phyloP scores from a whole-genome alignment of 2,113 vertebrate species.

The Columba livia region DNA sequence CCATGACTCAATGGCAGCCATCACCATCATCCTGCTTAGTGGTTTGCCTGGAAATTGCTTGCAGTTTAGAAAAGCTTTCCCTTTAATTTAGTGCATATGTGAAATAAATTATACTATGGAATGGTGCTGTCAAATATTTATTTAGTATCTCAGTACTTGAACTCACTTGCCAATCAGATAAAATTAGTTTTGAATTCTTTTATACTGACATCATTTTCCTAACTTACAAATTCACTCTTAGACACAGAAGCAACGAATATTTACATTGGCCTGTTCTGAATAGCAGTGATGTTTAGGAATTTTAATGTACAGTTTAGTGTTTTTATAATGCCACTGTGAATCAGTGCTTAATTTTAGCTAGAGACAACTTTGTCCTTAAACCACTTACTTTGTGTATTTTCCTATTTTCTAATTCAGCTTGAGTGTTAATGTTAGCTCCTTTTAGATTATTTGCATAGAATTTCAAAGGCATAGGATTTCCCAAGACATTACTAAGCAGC shows the following conservation, averaged over 20 bases:
- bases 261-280: conserved; percentile 60
- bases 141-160: conserved; percentile 59
- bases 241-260: conserved; percentile 43
- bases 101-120: conserved; percentile 56
- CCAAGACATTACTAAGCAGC: conserved; percentile 39
- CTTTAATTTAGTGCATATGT: conserved; percentile 60
- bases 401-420: conserved; percentile 55
- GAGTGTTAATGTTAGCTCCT: conserved; percentile 41
- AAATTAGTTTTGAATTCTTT: conserved; percentile 65
- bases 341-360: conserved; percentile 43
- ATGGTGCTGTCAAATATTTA: conserved; percentile 64
- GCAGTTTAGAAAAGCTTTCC: conserved; percentile 10
- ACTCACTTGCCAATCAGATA: conserved; percentile 67
- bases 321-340: conserved; percentile 55
- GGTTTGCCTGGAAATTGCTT: conserved; percentile 48
- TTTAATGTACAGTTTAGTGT: conserved; percentile 50
- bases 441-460: neutral
- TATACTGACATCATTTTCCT: conserved; percentile 61
- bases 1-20: neutral
- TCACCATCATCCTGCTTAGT: neutral
- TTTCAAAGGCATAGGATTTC: conserved; percentile 52
- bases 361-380: conserved; percentile 54
- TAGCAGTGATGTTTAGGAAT: conserved; percentile 46
- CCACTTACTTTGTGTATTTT: conserved; percentile 26
- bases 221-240: conserved; percentile 42